Evolutionary conservation across 2,113 vertebrate genomes (phyloP).

Genomic region (Coreoperca whiteheadi): DNA sequence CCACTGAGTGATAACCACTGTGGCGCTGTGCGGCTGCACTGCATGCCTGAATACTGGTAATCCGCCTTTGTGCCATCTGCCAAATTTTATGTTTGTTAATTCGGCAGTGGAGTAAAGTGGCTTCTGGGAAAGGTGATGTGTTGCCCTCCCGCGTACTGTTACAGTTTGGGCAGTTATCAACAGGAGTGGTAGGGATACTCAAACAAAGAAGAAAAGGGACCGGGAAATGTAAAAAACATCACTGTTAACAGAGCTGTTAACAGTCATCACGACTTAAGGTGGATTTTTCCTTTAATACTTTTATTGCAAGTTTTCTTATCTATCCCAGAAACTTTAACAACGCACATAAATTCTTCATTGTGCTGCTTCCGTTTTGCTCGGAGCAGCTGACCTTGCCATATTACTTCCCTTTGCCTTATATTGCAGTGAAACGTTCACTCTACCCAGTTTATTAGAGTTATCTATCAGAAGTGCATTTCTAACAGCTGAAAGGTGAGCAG

Average conservation of each 20-base stretch:
- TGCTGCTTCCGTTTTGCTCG: conserved; percentile 9
- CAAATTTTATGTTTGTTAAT: conserved; percentile 16
- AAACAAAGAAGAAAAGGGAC: neutral
- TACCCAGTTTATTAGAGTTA: conserved; percentile 10
- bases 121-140: neutral
- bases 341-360: conserved; percentile 41
- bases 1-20: neutral
- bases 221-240: neutral
- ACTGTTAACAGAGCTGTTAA: neutral
- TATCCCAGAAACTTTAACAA: conserved; percentile 21
- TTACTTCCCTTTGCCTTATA: conserved; percentile 21
- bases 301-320: neutral
- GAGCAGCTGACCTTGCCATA: conserved; percentile 28
- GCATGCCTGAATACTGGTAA: neutral
- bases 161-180: neutral
- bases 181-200: neutral
- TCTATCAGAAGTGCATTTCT: conserved; percentile 18
- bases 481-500: conserved; percentile 38
- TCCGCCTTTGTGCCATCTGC: neutral
- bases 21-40: conserved; percentile 11
- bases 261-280: neutral
- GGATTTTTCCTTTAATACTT: conserved; percentile 18
- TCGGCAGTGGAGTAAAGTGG: conserved; percentile 1
- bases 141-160: neutral
- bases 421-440: conserved; percentile 13